Percentiles rank a stretch among this genome's conserved stretches.
These are phyloP conservation scores for Galagoides demidoff DNA, from an alignment of 2,797 vertebrate genomes.

Conservation along the genomic window DNA sequence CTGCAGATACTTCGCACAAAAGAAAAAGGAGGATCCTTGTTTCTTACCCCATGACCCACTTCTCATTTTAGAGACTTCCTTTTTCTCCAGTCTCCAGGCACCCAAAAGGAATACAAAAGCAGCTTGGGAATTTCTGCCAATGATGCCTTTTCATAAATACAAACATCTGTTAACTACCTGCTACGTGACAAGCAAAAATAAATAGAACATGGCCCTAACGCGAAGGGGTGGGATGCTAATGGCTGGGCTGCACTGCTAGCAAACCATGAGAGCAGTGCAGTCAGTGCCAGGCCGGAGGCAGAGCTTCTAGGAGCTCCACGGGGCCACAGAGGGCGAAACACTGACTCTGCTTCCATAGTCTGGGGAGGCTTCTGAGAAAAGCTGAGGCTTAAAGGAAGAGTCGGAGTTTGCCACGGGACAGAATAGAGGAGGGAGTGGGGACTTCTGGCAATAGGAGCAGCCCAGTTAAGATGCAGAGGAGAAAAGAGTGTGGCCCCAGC, in stretches of 20 bases:
- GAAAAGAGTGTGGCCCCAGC: not conserved
- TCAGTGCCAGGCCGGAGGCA: not conserved
- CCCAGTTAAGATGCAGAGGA: not conserved
- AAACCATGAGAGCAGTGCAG: not conserved
- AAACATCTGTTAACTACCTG: not conserved
- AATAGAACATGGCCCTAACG: not conserved
- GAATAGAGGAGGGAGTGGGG: not conserved
- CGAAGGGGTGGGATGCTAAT: not conserved
- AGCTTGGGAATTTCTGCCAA: constrained; percentile 42
- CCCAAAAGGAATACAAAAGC: constrained; percentile 28
- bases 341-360: rapidly evolving
- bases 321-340: not conserved
- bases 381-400: not conserved
- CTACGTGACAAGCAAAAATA: not conserved
- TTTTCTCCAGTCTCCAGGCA: not conserved
- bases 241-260: not conserved
- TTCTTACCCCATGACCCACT: constrained; percentile 43
- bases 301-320: not conserved
- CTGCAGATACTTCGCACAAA: not conserved
- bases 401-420: not conserved
- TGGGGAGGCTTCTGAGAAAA: not conserved
- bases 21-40: not conserved
- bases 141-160: not conserved
- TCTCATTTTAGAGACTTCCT: constrained; percentile 50
- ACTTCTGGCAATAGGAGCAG: not conserved